phyloP scores from a whole-genome alignment of 2,113 vertebrate species.

The Carassius carassius region DNA sequence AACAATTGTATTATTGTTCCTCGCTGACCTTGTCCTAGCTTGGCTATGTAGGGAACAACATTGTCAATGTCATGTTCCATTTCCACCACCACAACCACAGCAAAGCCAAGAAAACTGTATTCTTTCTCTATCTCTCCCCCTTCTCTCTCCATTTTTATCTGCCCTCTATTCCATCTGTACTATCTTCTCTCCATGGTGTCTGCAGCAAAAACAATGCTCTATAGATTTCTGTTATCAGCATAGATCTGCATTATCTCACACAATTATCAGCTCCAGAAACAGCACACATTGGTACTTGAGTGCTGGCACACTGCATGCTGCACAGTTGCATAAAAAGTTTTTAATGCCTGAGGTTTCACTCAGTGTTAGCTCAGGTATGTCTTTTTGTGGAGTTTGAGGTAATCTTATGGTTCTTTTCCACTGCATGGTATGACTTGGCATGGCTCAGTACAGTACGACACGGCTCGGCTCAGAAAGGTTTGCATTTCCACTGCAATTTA shows the following conservation, averaged over 20 bases:
- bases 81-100: constrained; percentile 40
- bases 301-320: constrained; percentile 17
- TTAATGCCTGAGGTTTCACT: constrained; percentile 20
- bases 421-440: too few relatives aligned
- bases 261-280: constrained; percentile 55
- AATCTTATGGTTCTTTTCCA: background rate
- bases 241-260: constrained; percentile 51
- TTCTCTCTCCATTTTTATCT: constrained; percentile 42
- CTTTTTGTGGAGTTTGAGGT: background rate
- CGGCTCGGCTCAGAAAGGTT: too few relatives aligned
- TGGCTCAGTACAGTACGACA: too few relatives aligned
- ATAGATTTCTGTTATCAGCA: constrained; percentile 42
- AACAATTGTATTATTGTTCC: background rate
- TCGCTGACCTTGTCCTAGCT: constrained; percentile 37
- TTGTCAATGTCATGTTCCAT: constrained; percentile 27
- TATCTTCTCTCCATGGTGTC: constrained; percentile 54
- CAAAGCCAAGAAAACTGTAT: constrained; percentile 29
- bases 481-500: too few relatives aligned
- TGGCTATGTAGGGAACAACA: constrained; percentile 15
- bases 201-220: constrained; percentile 43
- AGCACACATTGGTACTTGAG: constrained; percentile 47
- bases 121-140: constrained; percentile 22
- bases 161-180: constrained; percentile 48
- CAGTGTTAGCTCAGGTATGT: constrained; percentile 34
- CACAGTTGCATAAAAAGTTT: constrained; percentile 43